These are phyloP conservation scores for Protosalanx chinensis DNA, from an alignment of 2,797 vertebrate species.

Conservation along the genomic window DNA sequence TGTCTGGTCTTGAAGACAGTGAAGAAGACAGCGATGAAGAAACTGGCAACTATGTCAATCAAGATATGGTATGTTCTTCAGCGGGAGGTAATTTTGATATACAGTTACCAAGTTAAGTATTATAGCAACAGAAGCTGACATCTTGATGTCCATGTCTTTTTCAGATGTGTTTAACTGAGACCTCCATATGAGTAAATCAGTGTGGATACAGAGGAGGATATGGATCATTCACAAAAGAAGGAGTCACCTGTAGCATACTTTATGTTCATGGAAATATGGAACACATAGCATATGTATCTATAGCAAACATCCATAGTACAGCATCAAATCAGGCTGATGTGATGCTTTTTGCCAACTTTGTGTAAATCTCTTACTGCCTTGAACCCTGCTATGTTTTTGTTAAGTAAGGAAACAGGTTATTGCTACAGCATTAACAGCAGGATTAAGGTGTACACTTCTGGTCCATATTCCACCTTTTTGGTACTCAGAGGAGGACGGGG, in stretches of 20 bases:
- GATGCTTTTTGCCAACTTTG: neutral
- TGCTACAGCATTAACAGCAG: too few relatives aligned
- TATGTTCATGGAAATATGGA: neutral
- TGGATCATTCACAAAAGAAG: neutral
- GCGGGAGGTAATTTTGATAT: too few relatives aligned
- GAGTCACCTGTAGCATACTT: neutral
- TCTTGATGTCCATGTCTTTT: neutral
- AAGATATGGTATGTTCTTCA: neutral
- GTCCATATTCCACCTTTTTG: too few relatives aligned
- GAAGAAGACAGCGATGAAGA: neutral
- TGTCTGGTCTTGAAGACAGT: neutral
- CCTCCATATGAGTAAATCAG: neutral
- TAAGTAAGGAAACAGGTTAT: neutral
- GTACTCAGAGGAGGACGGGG: too few relatives aligned
- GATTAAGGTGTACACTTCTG: too few relatives aligned
- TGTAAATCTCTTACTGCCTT: neutral
- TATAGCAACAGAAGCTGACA: neutral
- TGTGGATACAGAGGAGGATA: neutral
- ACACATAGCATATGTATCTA: neutral
- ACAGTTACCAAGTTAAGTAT: neutral
- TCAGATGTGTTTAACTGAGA: neutral
- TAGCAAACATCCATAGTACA: neutral
- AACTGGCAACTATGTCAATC: neutral
- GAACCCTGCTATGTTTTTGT: neutral
- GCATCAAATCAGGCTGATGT: neutral